Evolutionary conservation across 2,888 invertebrate genomes (phyloP).

Genomic region (Incurvaria masculella): DNA sequence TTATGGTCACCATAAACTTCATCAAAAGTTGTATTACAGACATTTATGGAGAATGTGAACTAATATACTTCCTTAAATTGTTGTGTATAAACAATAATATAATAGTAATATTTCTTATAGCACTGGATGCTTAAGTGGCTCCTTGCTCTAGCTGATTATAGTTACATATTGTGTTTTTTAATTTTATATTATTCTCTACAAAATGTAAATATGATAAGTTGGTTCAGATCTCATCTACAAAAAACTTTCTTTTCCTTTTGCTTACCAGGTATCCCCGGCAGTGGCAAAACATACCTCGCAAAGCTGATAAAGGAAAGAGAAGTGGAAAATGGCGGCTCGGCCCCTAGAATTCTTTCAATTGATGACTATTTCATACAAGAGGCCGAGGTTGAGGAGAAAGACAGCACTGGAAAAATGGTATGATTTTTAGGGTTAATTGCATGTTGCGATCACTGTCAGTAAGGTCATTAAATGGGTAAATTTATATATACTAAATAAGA

Average conservation of each 20-base stretch:
- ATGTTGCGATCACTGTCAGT: too few species aligned
- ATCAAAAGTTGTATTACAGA: too few species aligned
- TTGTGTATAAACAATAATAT: too few species aligned
- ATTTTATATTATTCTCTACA: too few species aligned
- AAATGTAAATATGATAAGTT: too few species aligned
- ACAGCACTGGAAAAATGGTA: slow-evolving; percentile 71
- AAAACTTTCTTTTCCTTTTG: slow-evolving; percentile 5
- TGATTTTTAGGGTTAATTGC: too few species aligned
- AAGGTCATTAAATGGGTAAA: too few species aligned
- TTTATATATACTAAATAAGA: too few species aligned
- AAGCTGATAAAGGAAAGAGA: slow-evolving; percentile 81
- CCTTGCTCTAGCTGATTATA: not conserved
- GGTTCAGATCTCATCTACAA: not conserved
- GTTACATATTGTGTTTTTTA: slow-evolving; percentile 1
- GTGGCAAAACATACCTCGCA: slow-evolving; percentile 90
- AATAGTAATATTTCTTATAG: too few species aligned
- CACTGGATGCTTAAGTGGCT: not conserved
- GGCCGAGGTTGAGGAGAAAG: slow-evolving; percentile 68
- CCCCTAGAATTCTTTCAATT: slow-evolving; percentile 88
- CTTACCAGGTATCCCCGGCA: slow-evolving; percentile 75
- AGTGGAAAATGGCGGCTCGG: slow-evolving; percentile 81
- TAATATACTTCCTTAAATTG: too few species aligned
- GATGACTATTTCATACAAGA: slow-evolving; percentile 96
- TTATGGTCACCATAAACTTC: too few species aligned
- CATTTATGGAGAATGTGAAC: too few species aligned